A percentile compares a stretch with the other conserved stretches of the same genome.
Conservation (phyloP, 2,888 invertebrate genomes). For the Lysandra coridon region DNA sequence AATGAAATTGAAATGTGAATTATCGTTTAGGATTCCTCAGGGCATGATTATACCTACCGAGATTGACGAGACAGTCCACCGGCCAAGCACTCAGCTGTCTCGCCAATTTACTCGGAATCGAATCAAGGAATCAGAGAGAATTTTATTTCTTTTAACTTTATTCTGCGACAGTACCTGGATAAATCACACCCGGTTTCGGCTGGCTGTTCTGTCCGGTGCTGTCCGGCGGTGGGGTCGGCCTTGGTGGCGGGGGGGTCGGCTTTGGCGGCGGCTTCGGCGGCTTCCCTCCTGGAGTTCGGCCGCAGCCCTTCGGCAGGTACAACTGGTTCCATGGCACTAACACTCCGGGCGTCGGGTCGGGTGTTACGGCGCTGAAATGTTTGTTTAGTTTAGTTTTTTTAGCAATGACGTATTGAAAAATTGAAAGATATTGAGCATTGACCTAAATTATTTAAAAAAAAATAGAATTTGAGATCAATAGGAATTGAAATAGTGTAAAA, state of each 20-base stretch:
- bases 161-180: conserved; percentile 48
- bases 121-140: no score
- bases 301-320: conserved; percentile 87
- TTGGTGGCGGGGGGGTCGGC: conserved; percentile 50
- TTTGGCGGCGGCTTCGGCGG: conserved; percentile 64
- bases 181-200: conserved; percentile 58
- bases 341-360: conserved; percentile 43
- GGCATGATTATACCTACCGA: no score
- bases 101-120: no score
- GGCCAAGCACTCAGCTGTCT: no score
- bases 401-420: neutral
- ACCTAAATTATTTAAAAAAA: no score
- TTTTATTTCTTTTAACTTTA: neutral
- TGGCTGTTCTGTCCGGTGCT: conserved; percentile 66
- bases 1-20: no score
- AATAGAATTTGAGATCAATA: no score
- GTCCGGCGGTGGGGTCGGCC: conserved; percentile 54
- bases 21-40: no score
- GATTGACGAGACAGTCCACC: no score
- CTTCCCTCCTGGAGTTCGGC: conserved; percentile 75
- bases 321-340: conserved; percentile 84
- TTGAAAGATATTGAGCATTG: neutral
- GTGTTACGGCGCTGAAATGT: conserved; percentile 40
- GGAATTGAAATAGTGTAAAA: no score
- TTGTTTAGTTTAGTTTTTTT: neutral